Evolutionary conservation across 2,113 vertebrate genomes (phyloP).

Genomic region (Rhynchopsitta pachyrhyncha): DNA sequence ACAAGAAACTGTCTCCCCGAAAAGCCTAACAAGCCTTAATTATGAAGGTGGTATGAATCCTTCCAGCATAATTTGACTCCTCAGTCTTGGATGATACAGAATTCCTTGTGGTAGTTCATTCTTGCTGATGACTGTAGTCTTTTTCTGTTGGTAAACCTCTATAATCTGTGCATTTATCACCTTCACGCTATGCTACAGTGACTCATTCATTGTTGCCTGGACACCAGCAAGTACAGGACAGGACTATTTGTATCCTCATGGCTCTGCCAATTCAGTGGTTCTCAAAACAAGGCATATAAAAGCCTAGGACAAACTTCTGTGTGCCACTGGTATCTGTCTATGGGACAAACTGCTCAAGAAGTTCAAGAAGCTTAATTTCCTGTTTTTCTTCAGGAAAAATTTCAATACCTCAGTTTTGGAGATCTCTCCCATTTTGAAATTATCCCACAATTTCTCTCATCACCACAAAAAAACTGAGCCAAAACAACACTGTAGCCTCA

Average conservation of each 20-base stretch:
- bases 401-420: not conserved
- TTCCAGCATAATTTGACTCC: not conserved
- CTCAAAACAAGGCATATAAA: not conserved
- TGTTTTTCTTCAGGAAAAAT: not conserved
- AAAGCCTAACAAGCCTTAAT: not conserved
- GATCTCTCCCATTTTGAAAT: not conserved
- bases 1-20: not conserved
- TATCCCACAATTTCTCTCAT: not conserved
- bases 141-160: not conserved
- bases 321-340: not conserved
- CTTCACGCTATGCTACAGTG: not conserved
- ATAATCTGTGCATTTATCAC: not conserved
- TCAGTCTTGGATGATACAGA: not conserved
- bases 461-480: not conserved
- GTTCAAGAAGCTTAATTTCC: not conserved
- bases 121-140: not conserved
- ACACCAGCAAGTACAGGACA: not conserved
- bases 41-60: not conserved
- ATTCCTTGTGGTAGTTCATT: not conserved
- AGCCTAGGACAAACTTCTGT: not conserved
- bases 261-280: not conserved
- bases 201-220: not conserved
- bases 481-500: not conserved
- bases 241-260: not conserved
- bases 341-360: not conserved